Conservation (phyloP, 1,140 invertebrate species). For the Drosophila ogumai region DNA sequence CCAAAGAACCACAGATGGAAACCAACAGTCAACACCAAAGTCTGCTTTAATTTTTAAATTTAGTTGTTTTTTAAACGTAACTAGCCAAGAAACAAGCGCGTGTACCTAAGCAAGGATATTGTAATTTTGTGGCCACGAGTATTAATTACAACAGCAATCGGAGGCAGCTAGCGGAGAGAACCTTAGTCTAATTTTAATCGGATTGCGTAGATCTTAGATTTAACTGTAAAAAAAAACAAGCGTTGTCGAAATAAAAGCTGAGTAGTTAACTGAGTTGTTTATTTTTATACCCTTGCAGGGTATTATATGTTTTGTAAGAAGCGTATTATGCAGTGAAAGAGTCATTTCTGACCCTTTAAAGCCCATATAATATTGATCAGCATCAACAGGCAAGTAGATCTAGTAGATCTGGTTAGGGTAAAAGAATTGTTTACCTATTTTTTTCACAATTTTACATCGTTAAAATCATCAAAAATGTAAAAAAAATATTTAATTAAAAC, state of each 20-base stretch:
- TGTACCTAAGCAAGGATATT: conserved; percentile 67
- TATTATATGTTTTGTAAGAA: no score
- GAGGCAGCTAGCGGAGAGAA: conserved; percentile 7
- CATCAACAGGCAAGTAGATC: no score
- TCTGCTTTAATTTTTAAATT: conserved; percentile 67
- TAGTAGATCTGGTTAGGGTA: no score
- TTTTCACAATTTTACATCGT: no score
- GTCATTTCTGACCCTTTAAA: no score
- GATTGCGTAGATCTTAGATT: conserved; percentile 29
- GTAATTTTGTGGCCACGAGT: conserved; percentile 52
- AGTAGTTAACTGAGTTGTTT: conserved; percentile 17
- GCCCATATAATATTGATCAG: no score
- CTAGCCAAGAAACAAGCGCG: conserved; percentile 65
- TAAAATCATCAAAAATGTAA: no score
- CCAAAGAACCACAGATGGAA: conserved; percentile 56
- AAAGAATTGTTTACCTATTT: no score
- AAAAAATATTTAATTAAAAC: no score
- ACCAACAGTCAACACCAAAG: conserved; percentile 55
- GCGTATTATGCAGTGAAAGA: no score
- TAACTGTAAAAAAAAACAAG: conserved; percentile 12
- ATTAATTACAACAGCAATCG: conserved; percentile 42
- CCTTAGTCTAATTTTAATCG: conserved; percentile 27
- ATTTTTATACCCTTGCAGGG: neutral
- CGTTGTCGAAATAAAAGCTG: conserved; percentile 43
- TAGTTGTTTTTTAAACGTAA: conserved; percentile 48